Base-by-base conservation (phyloP, 2,797 vertebrate species). In the Galaxias olidus region DNA sequence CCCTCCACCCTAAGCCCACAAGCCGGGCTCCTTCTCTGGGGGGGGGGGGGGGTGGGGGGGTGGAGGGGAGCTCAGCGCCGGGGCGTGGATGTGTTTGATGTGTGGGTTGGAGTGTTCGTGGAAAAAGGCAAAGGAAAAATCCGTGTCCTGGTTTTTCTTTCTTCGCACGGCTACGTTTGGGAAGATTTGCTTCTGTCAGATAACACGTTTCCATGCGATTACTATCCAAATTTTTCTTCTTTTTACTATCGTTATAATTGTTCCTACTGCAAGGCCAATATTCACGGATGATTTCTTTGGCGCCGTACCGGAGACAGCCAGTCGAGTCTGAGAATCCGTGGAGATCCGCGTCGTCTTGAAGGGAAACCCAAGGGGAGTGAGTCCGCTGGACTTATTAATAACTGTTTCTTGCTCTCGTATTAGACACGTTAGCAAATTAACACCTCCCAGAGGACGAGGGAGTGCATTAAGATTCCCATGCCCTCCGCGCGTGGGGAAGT, bases 351-450 rank as follows among this genome's bases (percentile, higher is more conserved):
- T 67, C 69, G 63, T 63, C 56, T n/a, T 41, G 48, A 41, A 45
- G 61, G 63, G 51, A 61, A 66, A 68, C 76, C 53, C 74, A 68
- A 70, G 30, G 59, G 12, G 51, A 57, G 67, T 61, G 59, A 82
- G 79, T 59, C 79, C 77, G 83, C 43, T 69, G 48, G 59, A 84
- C 78, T 84, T 80, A 85, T 83, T 87, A 81, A 85, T 76, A 80
- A 73, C 48, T 64, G 61, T 72, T 75, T 75, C 76, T 63, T 65
- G 68, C 14, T 15, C 44, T 77, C 61, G 71, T 75, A 71, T 15
- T 81, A 68, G 13, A 76, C 87, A 84, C 77, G 54, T 84, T 85
- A 88, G 84, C 87, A 91, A 91, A 91, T 91, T 89, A 90, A 79
- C 90, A 86, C 85, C 81, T 88, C 75, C 79, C 68, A 64, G 77